Base-by-base conservation (phyloP, 2,797 vertebrate genomes). In the Dromococcyx pavoninus region DNA sequence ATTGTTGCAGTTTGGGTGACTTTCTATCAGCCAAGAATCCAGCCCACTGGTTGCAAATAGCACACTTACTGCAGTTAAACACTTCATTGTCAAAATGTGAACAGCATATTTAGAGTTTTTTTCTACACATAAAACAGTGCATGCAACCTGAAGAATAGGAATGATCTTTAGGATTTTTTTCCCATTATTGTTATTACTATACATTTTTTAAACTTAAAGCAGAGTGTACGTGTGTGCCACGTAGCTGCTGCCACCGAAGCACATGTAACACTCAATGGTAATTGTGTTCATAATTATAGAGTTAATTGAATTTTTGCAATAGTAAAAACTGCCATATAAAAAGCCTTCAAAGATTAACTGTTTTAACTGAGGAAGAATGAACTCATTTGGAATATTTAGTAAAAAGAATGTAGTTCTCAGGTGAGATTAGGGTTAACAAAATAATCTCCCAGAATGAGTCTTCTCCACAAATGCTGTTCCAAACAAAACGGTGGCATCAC, bases 271-370 rank as follows among this genome's bases (percentile, higher is more conserved):
- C 89, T 94, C 79, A 15, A 3, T 28, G 73, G 81, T 96, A 95
- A 95, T 94, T 91, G 84, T 91, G 81, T 77, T 94, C 77, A 41
- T 95, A 96, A 97, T 95, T 96, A 94, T 50, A 64, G 58, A 85
- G 81, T 82, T 96, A 94, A 96, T 94, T 96, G 87, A 80, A 95
- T 93, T 93, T 86, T 93, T 93, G 43, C 58, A 89, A 79, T 70
- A 72, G 78, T 92, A 79, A 94, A 92, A 94, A 88, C 2, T 11
- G 43, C 64, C 67, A 30, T 80, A 88, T 86, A 92, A 91, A 88
- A 91, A 71, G 80, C 91, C 83, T 95, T 86, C 76, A 60, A 89
- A 92, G 91, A 91, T 91, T 75, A 33, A 91, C 72, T 74, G 41
- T 81, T 95, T 93, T 44, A 79, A 51, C 89, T 51, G 39, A 90